phyloP scores from a whole-genome alignment of 2,113 vertebrate species.

The Alligator sinensis region DNA sequence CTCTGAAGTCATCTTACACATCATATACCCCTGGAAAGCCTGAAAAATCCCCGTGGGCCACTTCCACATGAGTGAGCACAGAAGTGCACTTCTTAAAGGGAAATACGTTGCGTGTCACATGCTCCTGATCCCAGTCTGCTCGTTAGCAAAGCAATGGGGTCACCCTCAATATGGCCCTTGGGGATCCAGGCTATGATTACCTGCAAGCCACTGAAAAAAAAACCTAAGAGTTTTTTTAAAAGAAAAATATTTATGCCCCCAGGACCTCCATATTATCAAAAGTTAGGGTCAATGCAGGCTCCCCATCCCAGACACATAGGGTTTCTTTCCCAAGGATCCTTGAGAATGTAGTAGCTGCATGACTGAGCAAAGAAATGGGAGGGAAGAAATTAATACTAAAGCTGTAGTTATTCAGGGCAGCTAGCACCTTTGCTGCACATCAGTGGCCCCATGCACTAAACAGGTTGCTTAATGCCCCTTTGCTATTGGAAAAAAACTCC shows the following conservation, averaged over 20 bases:
- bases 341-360: not conserved
- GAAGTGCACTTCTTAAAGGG: not conserved
- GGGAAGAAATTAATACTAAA: not conserved
- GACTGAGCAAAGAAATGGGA: not conserved
- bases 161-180: not conserved
- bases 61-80: not conserved
- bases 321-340: not conserved
- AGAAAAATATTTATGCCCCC: not conserved
- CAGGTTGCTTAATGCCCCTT: too few species aligned
- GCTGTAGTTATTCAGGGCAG: too few species aligned
- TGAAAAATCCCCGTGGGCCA: rapidly evolving
- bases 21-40: rapidly evolving
- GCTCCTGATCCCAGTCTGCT: not conserved
- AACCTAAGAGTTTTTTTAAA: not conserved
- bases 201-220: not conserved
- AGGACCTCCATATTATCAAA: not conserved
- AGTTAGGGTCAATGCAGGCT: not conserved
- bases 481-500: too few species aligned
- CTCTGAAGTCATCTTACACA: not conserved
- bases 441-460: too few species aligned
- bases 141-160: not conserved
- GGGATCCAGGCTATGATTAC: rapidly evolving
- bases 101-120: not conserved
- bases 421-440: too few species aligned
- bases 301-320: not conserved